phyloP scores from a whole-genome alignment of 2,797 vertebrate species.

The Coranthus polyacanthus region DNA sequence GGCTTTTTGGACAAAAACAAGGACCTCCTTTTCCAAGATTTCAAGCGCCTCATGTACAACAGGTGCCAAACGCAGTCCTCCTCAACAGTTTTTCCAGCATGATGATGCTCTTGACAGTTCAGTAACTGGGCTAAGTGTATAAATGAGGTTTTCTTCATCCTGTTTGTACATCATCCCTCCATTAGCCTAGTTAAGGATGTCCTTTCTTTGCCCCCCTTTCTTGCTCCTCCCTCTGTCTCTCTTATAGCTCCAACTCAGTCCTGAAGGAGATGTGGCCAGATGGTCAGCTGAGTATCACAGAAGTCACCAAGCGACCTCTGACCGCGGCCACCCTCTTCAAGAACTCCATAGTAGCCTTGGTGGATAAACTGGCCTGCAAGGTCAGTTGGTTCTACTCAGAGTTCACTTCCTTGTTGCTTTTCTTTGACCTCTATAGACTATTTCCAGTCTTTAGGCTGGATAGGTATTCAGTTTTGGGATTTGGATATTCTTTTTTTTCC shows the following conservation, averaged over 20 bases:
- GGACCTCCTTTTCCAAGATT: conserved; percentile 94
- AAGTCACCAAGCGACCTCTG: conserved; percentile 94
- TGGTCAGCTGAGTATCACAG: conserved; percentile 92
- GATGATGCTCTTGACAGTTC: conserved; percentile 25
- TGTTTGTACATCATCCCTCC: conserved; percentile 14
- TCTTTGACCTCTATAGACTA: background rate
- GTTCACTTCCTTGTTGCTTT: background rate
- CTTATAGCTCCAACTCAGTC: conserved; percentile 84
- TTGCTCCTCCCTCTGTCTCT: conserved; percentile 9
- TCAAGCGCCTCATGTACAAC: conserved; percentile 94
- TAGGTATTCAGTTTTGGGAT: no score
- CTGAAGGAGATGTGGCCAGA: conserved; percentile 95
- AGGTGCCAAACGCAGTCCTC: conserved; percentile 78
- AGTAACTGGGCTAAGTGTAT: conserved; percentile 41
- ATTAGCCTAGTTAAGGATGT: conserved; percentile 16
- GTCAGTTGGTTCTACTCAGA: conserved; percentile 71
- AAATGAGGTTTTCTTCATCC: conserved; percentile 27
- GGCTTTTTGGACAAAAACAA: conserved; percentile 97
- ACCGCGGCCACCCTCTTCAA: conserved; percentile 94
- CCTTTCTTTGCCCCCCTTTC: conserved; percentile 8
- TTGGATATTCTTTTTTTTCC: no score
- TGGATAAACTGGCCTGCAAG: conserved; percentile 94
- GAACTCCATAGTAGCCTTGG: conserved; percentile 94
- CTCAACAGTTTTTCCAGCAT: background rate
- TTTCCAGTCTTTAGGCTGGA: background rate